These are phyloP conservation scores for Pogona vitticeps DNA, from an alignment of 2,113 vertebrate genomes.

Conservation along the genomic window DNA sequence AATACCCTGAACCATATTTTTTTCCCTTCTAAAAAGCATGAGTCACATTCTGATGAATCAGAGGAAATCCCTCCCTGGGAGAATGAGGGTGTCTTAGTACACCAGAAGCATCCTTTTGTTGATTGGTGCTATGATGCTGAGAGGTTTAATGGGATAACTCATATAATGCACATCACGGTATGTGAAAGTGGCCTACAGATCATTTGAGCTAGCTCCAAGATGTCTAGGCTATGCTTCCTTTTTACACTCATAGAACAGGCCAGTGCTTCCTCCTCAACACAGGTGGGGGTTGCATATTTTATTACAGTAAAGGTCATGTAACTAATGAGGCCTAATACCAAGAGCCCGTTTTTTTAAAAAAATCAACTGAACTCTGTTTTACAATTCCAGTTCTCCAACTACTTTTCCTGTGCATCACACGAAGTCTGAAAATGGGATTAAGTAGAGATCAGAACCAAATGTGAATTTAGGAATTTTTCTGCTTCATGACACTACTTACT, in stretches of 20 bases:
- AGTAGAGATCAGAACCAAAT: background rate
- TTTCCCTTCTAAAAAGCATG: conserved; percentile 71
- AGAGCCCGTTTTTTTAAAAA: no score
- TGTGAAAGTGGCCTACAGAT: conserved; percentile 68
- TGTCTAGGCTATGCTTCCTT: conserved; percentile 55
- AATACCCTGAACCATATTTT: conserved; percentile 68
- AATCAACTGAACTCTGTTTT: conserved; percentile 57
- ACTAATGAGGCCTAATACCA: no score
- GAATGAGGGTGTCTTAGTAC: conserved; percentile 63
- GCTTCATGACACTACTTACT: no score
- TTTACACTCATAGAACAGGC: conserved; percentile 31
- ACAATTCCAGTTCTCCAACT: conserved; percentile 18
- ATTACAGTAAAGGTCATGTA: no score
- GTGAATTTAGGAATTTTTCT: background rate
- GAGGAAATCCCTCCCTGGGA: conserved; percentile 71
- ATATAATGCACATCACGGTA: conserved; percentile 63
- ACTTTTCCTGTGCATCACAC: conserved; percentile 8
- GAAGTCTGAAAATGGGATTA: background rate
- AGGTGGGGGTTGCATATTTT: no score
- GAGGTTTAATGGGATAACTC: conserved; percentile 74
- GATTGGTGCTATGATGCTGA: conserved; percentile 52
- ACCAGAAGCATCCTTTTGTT: conserved; percentile 66
- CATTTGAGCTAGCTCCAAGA: conserved; percentile 63
- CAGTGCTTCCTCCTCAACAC: conserved; percentile 56
- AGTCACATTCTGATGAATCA: conserved; percentile 69